phyloP scores from a whole-genome alignment of 1,140 invertebrate species.

The Stenopsyche tienmushanensis region DNA sequence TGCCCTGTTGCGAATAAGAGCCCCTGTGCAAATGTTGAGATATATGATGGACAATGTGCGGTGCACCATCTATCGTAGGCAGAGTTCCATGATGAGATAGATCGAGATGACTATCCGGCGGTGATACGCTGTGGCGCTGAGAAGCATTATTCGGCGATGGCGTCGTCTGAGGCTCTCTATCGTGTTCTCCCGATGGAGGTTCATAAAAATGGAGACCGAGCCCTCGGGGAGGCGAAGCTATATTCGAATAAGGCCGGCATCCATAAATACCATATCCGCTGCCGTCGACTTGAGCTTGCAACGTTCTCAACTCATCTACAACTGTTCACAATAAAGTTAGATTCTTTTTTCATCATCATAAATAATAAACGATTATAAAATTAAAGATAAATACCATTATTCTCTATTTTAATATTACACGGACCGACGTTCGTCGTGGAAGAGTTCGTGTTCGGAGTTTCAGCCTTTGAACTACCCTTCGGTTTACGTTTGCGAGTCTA shows the following conservation, averaged over 20 bases:
- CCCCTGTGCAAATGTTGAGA: constrained; percentile 24
- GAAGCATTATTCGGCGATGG: constrained; percentile 25
- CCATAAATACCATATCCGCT: neutral
- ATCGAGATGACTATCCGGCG: constrained; percentile 28
- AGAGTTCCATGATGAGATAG: constrained; percentile 17
- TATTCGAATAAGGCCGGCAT: neutral
- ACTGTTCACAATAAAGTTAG: too few species aligned
- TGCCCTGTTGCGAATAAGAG: constrained; percentile 9
- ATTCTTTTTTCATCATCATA: too few species aligned
- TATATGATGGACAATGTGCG: constrained; percentile 29
- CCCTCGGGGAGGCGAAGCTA: constrained; percentile 13
- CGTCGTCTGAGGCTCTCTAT: constrained; percentile 24
- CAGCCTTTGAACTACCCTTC: constrained; percentile 62
- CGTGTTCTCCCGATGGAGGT: constrained; percentile 11
- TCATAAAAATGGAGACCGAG: constrained; percentile 7
- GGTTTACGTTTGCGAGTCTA: constrained; percentile 91
- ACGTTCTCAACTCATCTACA: constrained; percentile 20
- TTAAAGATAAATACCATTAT: constrained; percentile 43
- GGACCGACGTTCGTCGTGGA: neutral
- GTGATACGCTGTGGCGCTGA: constrained; percentile 34
- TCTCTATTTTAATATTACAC: constrained; percentile 27
- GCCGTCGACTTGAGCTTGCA: constrained; percentile 25
- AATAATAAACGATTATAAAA: neutral
- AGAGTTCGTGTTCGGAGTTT: constrained; percentile 44
- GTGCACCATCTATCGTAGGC: constrained; percentile 24